Conservation (phyloP, 2,797 vertebrate genomes). For the Pristis pectinata region DNA sequence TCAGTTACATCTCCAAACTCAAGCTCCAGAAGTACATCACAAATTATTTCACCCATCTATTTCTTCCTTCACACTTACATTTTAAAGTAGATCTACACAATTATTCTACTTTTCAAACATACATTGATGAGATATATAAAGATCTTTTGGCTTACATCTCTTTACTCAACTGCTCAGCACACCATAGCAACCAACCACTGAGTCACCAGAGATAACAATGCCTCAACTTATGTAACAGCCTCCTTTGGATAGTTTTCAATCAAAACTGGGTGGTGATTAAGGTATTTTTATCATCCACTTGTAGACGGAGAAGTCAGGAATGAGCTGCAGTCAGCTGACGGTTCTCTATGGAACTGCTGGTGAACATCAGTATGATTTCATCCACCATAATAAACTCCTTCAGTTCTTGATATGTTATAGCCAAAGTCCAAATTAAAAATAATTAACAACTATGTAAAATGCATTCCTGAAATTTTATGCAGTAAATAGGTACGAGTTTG, state of each 20-base stretch:
- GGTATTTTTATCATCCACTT: not conserved
- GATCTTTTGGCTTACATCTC: not conserved
- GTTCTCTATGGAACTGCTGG: too few relatives aligned
- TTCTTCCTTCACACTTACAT: not conserved
- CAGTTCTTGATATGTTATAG: not conserved
- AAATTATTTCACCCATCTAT: not conserved
- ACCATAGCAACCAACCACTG: not conserved
- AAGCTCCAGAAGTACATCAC: not conserved
- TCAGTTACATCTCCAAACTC: not conserved
- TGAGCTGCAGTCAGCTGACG: too few relatives aligned
- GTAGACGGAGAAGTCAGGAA: too few relatives aligned
- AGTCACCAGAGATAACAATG: not conserved
- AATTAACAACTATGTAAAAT: not conserved
- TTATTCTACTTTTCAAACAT: not conserved
- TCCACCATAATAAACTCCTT: not conserved
- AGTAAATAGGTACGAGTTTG: not conserved
- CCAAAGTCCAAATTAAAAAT: constrained; percentile 1
- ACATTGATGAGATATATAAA: not conserved
- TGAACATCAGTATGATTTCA: too few relatives aligned
- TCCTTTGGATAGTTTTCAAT: not conserved
- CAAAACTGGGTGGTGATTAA: not conserved
- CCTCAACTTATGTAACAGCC: not conserved
- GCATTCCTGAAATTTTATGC: not conserved
- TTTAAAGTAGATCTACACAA: not conserved
- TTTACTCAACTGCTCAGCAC: not conserved